phyloP scores from a whole-genome alignment of 2,113 vertebrate species.

The Chamaetylas fuelleborni region DNA sequence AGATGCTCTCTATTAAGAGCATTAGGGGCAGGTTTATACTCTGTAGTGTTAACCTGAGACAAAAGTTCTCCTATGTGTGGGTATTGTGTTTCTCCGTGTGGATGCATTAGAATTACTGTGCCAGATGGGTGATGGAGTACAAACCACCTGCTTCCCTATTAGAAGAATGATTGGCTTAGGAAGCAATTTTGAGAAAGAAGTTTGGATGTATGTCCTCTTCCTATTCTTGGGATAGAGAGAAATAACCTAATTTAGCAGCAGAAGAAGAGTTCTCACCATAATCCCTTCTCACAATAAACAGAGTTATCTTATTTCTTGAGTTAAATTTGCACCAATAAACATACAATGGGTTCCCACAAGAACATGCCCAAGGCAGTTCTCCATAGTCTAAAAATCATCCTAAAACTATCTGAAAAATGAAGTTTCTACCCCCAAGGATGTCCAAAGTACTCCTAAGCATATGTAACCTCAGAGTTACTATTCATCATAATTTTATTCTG shows the following conservation, averaged over 20 bases:
- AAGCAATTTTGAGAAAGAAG: neutral
- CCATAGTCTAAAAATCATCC: neutral
- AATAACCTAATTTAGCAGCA: neutral
- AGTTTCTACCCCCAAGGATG: no score
- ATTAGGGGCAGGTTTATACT: neutral
- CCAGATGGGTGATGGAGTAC: neutral
- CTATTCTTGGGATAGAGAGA: neutral
- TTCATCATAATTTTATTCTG: neutral
- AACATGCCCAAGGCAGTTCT: neutral
- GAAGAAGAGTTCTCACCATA: neutral
- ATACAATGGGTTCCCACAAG: constrained; percentile 10
- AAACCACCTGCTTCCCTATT: neutral
- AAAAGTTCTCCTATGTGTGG: neutral
- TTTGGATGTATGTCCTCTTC: neutral
- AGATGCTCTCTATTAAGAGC: neutral
- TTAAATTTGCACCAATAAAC: constrained; percentile 13
- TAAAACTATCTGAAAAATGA: neutral
- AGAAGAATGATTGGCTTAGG: neutral
- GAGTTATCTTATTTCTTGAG: constrained; percentile 1
- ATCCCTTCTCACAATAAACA: constrained; percentile 26
- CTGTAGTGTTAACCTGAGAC: neutral
- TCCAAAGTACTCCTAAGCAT: neutral
- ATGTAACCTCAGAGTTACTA: neutral
- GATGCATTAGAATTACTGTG: neutral
- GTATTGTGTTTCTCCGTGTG: neutral